Evolutionary conservation across 1,140 invertebrate genomes (phyloP).

Genomic region (Lepidurus packardi): DNA sequence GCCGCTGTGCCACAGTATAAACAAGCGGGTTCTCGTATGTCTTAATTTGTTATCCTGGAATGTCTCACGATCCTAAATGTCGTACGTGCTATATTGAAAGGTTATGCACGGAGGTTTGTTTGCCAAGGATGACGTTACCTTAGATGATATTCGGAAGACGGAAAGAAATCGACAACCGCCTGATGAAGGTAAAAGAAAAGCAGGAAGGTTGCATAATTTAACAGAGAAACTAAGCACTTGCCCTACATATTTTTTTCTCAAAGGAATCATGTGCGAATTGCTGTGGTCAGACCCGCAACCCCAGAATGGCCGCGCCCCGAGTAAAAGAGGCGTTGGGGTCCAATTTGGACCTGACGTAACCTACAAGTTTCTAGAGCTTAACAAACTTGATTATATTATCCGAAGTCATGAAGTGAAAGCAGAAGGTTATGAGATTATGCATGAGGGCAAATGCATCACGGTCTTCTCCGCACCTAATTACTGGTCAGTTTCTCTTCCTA

Average conservation of each 20-base stretch:
- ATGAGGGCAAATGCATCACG: conserved; percentile 90
- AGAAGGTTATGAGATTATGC: conserved; percentile 89
- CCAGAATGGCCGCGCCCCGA: conserved; percentile 73
- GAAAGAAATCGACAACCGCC: conserved; percentile 94
- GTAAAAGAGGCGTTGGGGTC: conserved; percentile 93
- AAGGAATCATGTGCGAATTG: conserved; percentile 89
- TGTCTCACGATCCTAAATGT: background rate
- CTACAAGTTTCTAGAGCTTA: conserved; percentile 70
- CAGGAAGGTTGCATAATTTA: conserved; percentile 28
- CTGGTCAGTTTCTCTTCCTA: conserved; percentile 61
- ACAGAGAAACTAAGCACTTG: conserved; percentile 22
- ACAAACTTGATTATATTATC: conserved; percentile 88
- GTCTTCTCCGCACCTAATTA: conserved; percentile 99
- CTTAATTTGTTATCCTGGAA: conserved; percentile 23
- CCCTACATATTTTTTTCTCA: background rate
- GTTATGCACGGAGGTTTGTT: conserved; percentile 95
- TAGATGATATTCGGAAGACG: conserved; percentile 82
- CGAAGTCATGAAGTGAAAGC: conserved; percentile 97
- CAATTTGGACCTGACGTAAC: conserved; percentile 99
- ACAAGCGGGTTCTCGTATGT: conserved; percentile 77
- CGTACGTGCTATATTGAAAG: conserved; percentile 43
- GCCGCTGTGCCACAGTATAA: conserved; percentile 92
- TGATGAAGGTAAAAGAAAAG: conserved; percentile 64
- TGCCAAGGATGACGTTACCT: conserved; percentile 76
- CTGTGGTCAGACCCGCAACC: conserved; percentile 97